Base-by-base conservation (phyloP, 2,113 vertebrate species). In the Forbesichthys agassizii region DNA sequence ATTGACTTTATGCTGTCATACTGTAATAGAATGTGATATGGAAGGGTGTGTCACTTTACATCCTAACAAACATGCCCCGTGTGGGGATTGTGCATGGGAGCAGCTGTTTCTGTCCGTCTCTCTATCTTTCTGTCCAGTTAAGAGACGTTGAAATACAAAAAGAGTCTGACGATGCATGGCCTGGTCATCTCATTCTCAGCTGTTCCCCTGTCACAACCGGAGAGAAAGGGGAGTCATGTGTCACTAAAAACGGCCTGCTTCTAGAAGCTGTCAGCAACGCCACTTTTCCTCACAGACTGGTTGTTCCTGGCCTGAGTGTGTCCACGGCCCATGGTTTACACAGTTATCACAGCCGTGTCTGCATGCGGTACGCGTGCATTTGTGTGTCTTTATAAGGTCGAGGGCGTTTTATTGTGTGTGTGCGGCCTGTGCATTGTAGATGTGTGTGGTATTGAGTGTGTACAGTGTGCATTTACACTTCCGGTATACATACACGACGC, bases 151-250 rank as follows among this genome's bases (percentile, higher is more conserved):
- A 48, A 58, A 58, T 58, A 64, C 59, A 49, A 51, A 62, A 81
- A 81, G 67, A 80, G 71, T 27, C 0, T 48, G 61, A 67, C 89
- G 87, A 90, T 71, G 88, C 88, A 85, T 36, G 69, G 47, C 65
- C 36, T 0, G 4, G 64, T 74, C 81, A 84, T 73, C 69, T 77
- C 79, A 71, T 86, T 83, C 82, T 85, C 91, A 91, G 90, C 89
- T 91, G 91, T 79, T 68, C 73, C 74, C 72, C 64, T 66, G 61
- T 61, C 5, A 52, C 69, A 69, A 62, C 16, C 48, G 16, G 13
- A 74, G 52, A 61, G 27, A n/a, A 64, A 54, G 54, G 46, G 61
- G 66, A 33, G 74, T 79, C 64, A 85, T 66, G 78, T 82, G 79
- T 75, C 68, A 72, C 61, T 9, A 20, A 58, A 20, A 1, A 33